phyloP scores from a whole-genome alignment of 2,113 vertebrate species.

The Vanacampus margaritifer region DNA sequence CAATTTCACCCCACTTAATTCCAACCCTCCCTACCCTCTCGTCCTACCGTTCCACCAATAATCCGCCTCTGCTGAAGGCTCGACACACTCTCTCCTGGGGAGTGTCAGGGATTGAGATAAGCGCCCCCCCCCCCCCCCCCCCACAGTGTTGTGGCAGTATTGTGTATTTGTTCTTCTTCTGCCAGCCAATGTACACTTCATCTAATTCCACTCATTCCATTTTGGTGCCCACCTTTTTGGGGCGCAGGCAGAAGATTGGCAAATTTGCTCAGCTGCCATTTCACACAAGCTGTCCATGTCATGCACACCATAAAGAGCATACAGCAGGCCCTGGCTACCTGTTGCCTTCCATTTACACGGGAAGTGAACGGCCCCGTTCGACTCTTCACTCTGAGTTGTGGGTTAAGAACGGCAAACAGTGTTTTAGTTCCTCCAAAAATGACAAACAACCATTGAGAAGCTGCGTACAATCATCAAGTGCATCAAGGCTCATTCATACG shows the following conservation, averaged over 20 bases:
- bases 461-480: slow-evolving; percentile 27
- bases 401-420: slow-evolving; percentile 37
- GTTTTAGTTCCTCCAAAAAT: slow-evolving; percentile 60
- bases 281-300: slow-evolving; percentile 69
- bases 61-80: slow-evolving; percentile 64
- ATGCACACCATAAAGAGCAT: slow-evolving; percentile 61
- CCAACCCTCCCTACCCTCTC: not conserved
- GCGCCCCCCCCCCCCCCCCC: slow-evolving; percentile 63
- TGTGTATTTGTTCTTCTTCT: slow-evolving; percentile 75
- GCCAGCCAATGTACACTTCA: slow-evolving; percentile 33
- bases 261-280: slow-evolving; percentile 70
- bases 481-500: slow-evolving; percentile 49
- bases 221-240: slow-evolving; percentile 22
- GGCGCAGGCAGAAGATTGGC: slow-evolving; percentile 71
- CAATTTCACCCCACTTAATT: slow-evolving; percentile 5
- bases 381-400: slow-evolving; percentile 45
- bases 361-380: slow-evolving; percentile 54
- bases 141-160: slow-evolving; percentile 64
- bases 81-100: slow-evolving; percentile 64
- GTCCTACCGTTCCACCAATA: slow-evolving; percentile 42
- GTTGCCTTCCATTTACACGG: slow-evolving; percentile 63
- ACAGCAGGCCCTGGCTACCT: slow-evolving; percentile 59
- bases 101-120: slow-evolving; percentile 70
- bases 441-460: slow-evolving; percentile 48
- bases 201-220: slow-evolving; percentile 19